These are phyloP conservation scores for Pocillopora meandrina DNA, from an alignment of 92 coral and sea anemone species.

Conservation along the genomic window DNA sequence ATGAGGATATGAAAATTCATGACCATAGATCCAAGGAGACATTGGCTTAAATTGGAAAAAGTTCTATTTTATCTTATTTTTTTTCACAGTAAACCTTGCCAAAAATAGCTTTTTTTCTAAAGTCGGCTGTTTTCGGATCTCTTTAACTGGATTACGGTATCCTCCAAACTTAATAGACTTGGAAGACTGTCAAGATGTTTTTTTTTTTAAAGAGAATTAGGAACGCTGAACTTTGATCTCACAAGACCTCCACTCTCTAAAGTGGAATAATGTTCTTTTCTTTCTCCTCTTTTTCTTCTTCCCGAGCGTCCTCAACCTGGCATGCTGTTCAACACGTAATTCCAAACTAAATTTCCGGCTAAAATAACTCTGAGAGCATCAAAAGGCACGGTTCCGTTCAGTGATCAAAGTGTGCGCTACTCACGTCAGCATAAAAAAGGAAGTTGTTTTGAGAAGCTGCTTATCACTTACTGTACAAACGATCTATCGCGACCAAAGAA, in stretches of 20 bases:
- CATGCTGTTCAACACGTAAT: neutral
- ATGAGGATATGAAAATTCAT: no score
- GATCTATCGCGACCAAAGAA: neutral
- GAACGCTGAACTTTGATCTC: neutral
- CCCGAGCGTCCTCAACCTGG: neutral
- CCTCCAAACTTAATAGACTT: neutral
- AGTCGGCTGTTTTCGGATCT: neutral
- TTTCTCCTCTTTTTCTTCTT: neutral
- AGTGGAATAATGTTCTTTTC: neutral
- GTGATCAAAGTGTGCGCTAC: neutral
- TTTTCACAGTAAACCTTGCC: no score
- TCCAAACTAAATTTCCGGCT: neutral
- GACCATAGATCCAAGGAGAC: no score
- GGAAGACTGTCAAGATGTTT: neutral
- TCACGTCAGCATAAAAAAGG: neutral
- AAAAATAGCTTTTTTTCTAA: no score
- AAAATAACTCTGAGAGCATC: neutral
- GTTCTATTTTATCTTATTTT: no score
- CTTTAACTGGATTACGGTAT: neutral
- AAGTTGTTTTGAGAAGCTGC: neutral
- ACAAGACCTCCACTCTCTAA: neutral
- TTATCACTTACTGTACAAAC: neutral
- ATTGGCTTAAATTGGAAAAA: no score
- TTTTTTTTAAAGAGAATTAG: neutral
- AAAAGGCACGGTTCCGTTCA: neutral